Evolutionary conservation across 2,888 invertebrate genomes (phyloP), one percentile per base, ranked within the genome.

Genomic region (Fragum whitleyi): DNA sequence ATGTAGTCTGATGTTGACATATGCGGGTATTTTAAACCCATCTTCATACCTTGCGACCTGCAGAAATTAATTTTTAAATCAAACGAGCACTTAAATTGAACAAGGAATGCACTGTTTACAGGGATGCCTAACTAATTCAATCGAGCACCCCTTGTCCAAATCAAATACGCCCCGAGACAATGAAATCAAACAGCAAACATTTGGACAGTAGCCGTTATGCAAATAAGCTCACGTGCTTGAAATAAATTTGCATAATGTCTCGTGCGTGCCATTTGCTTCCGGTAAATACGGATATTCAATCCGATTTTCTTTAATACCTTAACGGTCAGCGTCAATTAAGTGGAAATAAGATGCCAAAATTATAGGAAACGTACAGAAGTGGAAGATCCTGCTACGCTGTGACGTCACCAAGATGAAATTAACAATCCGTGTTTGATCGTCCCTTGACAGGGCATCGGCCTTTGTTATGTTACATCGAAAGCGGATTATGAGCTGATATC

Each of bases 221-320:
- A 85, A 85, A 85, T 80, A 85, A 53, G 65, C 69, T 62, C 78
- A 75, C 77, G 75, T 77, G 65, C 74, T 80, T 70, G 62, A 77
- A 76, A 74, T 77, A 79, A 76, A 85, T 85, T 85, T 77, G 80
- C 81, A 85, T 85, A 82, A 77, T 77, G 82, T 81, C 85, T 81
- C 85, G 85, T 85, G 85, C 78, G 75, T 79, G 85, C 51, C 81
- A 82, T 77, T 81, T 79, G 73, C 77, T 79, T 82, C 85, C 82
- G 82, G 81, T 77, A 78, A 82, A 77, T 59, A 74, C 73, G 70
- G 77, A 79, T 61, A 74, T 23, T 21, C 77, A 78, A 83, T 83
- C 80, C 75, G 85, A 68, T 80, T 83, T 79, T 65, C 65, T 53
- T 53, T 79, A 82, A 85, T 81, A 77, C 80, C 71, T 77, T 80